Base-by-base conservation (phyloP, 2,888 invertebrate genomes). In the Apamea sordens region DNA sequence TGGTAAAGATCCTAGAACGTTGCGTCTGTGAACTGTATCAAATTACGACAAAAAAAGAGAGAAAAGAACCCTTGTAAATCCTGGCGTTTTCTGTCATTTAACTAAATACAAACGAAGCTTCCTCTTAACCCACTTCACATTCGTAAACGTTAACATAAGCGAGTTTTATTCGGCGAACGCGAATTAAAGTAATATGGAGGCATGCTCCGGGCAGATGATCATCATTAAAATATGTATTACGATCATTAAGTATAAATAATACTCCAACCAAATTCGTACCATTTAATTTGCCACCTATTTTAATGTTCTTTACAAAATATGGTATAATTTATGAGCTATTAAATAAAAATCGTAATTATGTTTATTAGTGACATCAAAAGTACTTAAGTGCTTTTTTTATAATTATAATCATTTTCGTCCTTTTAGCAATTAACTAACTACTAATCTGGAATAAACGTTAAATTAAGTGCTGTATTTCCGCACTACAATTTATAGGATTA, bases 151-250 rank as follows among this genome's bases (percentile, higher is more conserved):
- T 70, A 65, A 73, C 50, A 63, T 70, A 65, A 76, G 76, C 74
- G 44, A 70, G 73, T 61, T 78, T 73, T 59, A 83, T 85, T 90
- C 87, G 76, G 86, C 85, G 89, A 91, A 91, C 84, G 79, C 78
- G 80, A 86, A 86, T 84, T 81, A 82, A 89, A 86, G 80, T 86
- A 85, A 89, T 87, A 83, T 90, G 88, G 89, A 88, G 80, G 86
- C 80, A 84, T 86, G 91, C 92, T 89, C 84, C 86, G 78, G 91
- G 91, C 91, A 81, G 90, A 91, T 90, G 88, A 90, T 92, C 85
- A 91, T 92, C 90, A 92, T 89, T 89, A 89, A 86, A 88, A 88
- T 86, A 86, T 89, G 86, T 87, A 90, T 86, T 86, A 92, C 88
- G 90, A 90, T 92, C 90, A 91, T 93, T 91, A 92, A 84, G 77